These are phyloP conservation scores for Pitta sordida DNA, from an alignment of 2,113 vertebrate species.

Conservation along the genomic window DNA sequence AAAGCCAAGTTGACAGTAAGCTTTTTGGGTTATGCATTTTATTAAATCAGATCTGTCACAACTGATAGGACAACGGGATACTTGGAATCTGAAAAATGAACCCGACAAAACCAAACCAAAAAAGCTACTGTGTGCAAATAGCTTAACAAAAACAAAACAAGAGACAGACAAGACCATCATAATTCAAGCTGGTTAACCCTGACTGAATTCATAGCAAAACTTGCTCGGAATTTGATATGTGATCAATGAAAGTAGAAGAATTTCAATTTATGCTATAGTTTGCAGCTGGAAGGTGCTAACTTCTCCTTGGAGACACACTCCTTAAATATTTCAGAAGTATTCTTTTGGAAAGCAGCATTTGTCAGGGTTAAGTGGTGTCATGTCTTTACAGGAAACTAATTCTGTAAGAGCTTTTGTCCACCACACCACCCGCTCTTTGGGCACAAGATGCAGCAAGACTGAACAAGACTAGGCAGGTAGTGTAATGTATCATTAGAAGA, in stretches of 20 bases:
- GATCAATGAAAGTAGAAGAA: not conserved
- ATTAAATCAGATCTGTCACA: not conserved
- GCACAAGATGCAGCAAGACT: not conserved
- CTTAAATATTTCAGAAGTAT: not conserved
- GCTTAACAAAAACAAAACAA: not conserved
- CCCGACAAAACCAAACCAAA: not conserved
- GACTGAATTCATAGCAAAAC: not conserved
- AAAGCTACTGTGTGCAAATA: not conserved
- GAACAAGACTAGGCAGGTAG: not conserved
- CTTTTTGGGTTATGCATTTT: not conserved
- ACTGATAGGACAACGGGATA: not conserved
- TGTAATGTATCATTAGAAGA: not conserved
- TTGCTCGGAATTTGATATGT: not conserved
- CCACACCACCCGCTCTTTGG: not conserved
- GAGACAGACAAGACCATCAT: not conserved
- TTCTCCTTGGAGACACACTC: not conserved
- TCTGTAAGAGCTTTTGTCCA: not conserved
- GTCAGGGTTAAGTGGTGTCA: not conserved
- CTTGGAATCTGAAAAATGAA: not conserved
- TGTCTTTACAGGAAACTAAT: not conserved
- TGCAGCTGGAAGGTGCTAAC: not conserved
- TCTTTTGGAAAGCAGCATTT: not conserved
- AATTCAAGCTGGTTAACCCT: not conserved
- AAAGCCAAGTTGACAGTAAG: not conserved
- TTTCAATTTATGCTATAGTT: not conserved